Conservation (phyloP, 2,888 invertebrate genomes). For the Chrysomela aeneicollis region DNA sequence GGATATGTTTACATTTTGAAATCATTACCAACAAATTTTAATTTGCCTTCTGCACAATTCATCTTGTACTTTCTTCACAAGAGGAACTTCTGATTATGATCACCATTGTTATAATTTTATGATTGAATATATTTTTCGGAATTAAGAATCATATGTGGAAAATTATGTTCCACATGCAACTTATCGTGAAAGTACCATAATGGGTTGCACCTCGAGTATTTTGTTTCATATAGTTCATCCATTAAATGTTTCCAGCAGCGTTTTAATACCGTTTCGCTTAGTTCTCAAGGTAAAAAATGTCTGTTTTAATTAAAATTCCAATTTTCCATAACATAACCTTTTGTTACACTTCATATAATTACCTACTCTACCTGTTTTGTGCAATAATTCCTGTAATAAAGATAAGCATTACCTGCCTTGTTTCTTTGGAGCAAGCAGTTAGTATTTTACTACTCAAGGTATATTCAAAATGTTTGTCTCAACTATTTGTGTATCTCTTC, state of each 20-base stretch:
- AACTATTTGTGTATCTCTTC: neutral
- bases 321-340: conserved; percentile 40
- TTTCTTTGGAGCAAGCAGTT: conserved; percentile 1
- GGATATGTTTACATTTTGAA: no score
- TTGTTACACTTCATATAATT: conserved; percentile 45
- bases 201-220: neutral
- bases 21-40: no score
- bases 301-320: conserved; percentile 48
- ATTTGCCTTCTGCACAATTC: no score
- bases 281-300: conserved; percentile 28
- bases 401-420: conserved; percentile 1
- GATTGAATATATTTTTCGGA: no score
- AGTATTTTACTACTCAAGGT: neutral
- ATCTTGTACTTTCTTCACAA: no score
- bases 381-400: conserved; percentile 6
- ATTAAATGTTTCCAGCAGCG: neutral
- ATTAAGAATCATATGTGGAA: no score
- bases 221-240: neutral
- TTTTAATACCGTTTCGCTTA: neutral
- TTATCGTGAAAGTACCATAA: neutral
- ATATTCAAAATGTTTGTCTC: neutral
- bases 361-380: conserved; percentile 30
- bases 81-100: no score
- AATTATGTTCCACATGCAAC: neutral
- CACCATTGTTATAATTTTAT: no score